These are phyloP conservation scores for Hyposmocoma kahamanoa DNA, from an alignment of 1,140 invertebrate species.

Conservation along the genomic window DNA sequence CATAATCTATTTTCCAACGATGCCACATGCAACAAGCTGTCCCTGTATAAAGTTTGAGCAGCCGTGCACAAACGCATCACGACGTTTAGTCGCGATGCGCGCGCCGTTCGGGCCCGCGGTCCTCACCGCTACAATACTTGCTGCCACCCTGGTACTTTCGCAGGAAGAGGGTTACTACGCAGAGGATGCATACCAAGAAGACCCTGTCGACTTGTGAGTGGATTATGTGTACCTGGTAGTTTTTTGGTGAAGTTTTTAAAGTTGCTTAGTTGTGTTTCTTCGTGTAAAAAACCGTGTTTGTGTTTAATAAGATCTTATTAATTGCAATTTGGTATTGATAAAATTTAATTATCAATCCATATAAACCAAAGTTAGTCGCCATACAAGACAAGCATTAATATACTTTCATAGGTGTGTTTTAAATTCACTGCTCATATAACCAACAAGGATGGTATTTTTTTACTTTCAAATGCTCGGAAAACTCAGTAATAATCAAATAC, in stretches of 20 bases:
- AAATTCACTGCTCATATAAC: too few relatives aligned
- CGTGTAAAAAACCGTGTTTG: not conserved
- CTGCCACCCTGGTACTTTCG: conserved; percentile 45
- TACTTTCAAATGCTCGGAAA: too few relatives aligned
- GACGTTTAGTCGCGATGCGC: conserved; percentile 53
- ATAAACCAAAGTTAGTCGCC: too few relatives aligned
- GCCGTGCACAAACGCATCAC: conserved; percentile 49
- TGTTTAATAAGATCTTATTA: too few relatives aligned
- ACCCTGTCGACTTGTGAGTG: conserved; percentile 58
- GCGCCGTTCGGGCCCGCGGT: conserved; percentile 46
- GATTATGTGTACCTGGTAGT: conserved; percentile 7
- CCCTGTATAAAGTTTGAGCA: conserved; percentile 30
- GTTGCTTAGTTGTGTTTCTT: not conserved
- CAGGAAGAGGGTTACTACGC: conserved; percentile 30
- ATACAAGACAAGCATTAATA: too few relatives aligned
- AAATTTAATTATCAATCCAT: too few relatives aligned
- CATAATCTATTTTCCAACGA: too few relatives aligned
- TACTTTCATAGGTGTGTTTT: too few relatives aligned
- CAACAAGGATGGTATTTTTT: too few relatives aligned
- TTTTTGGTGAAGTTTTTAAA: not conserved
- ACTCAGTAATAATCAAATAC: too few relatives aligned
- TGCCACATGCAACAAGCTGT: not conserved
- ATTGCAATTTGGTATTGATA: too few relatives aligned
- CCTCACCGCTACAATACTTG: conserved; percentile 36
- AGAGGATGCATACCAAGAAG: conserved; percentile 53